A percentile compares a stretch with the other conserved stretches of the same genome.
Conservation (phyloP, 2,888 invertebrate genomes). For the Biston betularia region DNA sequence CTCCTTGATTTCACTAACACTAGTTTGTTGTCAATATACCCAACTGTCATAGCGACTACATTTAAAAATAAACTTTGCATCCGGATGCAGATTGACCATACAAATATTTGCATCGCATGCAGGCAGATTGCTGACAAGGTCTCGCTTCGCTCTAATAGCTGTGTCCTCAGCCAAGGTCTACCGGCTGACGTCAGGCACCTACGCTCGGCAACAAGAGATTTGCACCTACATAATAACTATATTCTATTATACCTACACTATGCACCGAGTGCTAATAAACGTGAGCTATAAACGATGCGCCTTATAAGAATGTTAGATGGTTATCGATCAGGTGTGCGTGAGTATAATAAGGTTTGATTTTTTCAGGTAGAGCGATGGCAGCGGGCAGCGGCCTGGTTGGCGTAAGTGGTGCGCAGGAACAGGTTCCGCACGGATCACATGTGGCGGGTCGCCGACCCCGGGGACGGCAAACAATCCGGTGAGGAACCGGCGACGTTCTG, state of each 20-base stretch:
- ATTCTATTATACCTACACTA: slow-evolving; percentile 26
- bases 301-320: slow-evolving; percentile 36
- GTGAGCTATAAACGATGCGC: slow-evolving; percentile 29
- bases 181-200: slow-evolving; percentile 75
- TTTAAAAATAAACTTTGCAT: slow-evolving; percentile 31
- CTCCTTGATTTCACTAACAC: slow-evolving; percentile 9
- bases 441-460: slow-evolving; percentile 77
- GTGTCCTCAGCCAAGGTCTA: slow-evolving; percentile 80
- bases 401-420: slow-evolving; percentile 77
- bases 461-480: slow-evolving; percentile 63
- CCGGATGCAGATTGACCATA: slow-evolving; percentile 44
- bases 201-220: slow-evolving; percentile 74
- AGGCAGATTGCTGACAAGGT: slow-evolving; percentile 75
- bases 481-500: slow-evolving; percentile 54
- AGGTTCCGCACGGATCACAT: slow-evolving; percentile 79
- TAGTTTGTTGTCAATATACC: not conserved
- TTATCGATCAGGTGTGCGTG: slow-evolving; percentile 32
- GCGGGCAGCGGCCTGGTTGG: slow-evolving; percentile 61
- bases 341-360: slow-evolving; percentile 48
- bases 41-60: slow-evolving; percentile 11
- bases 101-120: slow-evolving; percentile 64
- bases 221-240: slow-evolving; percentile 52
- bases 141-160: slow-evolving; percentile 79
- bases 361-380: slow-evolving; percentile 54
- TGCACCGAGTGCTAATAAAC: slow-evolving; percentile 54